Evolutionary conservation across 2,797 vertebrate genomes (phyloP).

Genomic region (Trematomus bernacchii): DNA sequence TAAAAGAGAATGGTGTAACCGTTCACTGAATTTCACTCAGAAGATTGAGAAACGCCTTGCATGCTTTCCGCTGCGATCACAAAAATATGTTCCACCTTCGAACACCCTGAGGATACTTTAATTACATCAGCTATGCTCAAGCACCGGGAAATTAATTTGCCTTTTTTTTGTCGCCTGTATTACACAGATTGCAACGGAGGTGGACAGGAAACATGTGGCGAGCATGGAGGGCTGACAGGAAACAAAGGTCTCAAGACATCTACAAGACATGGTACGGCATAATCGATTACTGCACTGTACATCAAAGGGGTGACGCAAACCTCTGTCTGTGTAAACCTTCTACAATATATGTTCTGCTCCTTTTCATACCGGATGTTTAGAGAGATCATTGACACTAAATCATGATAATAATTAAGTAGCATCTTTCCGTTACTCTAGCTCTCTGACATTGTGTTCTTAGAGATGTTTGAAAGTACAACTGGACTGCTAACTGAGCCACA

Average conservation of each 20-base stretch:
- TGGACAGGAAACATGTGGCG: background rate
- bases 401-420: background rate
- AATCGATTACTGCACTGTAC: background rate
- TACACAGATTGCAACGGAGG: background rate
- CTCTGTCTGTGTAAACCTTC: background rate
- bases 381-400: background rate
- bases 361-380: too few species aligned
- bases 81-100: constrained; percentile 8
- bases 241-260: background rate
- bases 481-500: too few species aligned
- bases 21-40: background rate
- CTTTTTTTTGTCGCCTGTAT: background rate
- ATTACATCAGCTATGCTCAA: background rate
- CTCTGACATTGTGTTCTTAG: background rate
- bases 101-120: background rate
- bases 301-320: background rate
- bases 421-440: background rate
- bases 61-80: constrained; percentile 8
- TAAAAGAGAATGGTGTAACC: background rate
- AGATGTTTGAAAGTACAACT: background rate
- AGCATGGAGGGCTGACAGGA: background rate
- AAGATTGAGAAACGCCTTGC: background rate
- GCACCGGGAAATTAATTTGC: background rate
- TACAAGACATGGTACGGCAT: background rate
- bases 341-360: background rate